Evolutionary conservation across 2,888 invertebrate species (phyloP), one percentile per base, ranked within the genome.

Genomic region (Diadegma fenestrale): DNA sequence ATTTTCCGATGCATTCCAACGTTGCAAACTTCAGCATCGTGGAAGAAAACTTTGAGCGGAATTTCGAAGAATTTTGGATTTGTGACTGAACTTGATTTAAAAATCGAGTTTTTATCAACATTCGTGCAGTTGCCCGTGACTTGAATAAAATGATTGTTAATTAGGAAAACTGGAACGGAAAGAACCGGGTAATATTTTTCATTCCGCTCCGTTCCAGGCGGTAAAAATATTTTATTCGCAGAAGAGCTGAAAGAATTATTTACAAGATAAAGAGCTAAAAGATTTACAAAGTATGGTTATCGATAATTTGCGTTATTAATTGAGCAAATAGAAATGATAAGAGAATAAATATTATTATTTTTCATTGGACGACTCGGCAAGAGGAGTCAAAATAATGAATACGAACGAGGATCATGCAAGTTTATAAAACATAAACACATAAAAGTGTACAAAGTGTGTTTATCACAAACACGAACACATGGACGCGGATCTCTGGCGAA

Each of bases 351-450:
- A 37, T 37, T 37, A 37, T 37, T 10, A 37, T 37, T 37, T 37
- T 37, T 10, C 37, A 37, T 37, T 37, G 1, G 4, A 7, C 37
- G 37, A 37, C 37, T 37, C 37, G n/a, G n/a, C 8, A 5, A 37
- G 7, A 8, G 37, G 37, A 37, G 37, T 37, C 37, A 37, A 37
- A 37, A 37, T 37, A 37, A 37, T 5, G 37, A 37, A 37, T 37
- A 37, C 37, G 10, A 37, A 37, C 37, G 37, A 37, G 37, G 37
- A 37, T 37, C 37, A 37, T 26, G 26, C 1, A 58, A 26, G 26
- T 58, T 58, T 58, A 58, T 58, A 58, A n/a, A n/a, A 14, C 58
- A 26, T 26, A 58, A 58, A 58, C 26, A 58, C 14, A 58, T 26
- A 14, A 58, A 58, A 58, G 26, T 58, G 22, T 14, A 26, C 14